These are phyloP conservation scores for Camponotus vicinus DNA, from an alignment of 1,140 invertebrate genomes.

Conservation along the genomic window DNA sequence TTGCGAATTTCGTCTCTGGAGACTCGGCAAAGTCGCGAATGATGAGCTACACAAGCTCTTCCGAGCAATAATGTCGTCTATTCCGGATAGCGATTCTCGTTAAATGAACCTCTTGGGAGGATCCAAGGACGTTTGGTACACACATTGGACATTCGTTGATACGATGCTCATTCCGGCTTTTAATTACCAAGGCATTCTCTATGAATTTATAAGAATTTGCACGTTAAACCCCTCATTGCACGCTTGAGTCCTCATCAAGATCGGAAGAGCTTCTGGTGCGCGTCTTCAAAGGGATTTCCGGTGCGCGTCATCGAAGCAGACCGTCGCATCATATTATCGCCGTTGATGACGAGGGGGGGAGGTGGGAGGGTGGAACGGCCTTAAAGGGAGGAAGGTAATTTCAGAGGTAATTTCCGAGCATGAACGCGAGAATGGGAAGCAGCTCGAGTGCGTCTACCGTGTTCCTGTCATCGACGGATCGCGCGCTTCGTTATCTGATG, in stretches of 20 bases:
- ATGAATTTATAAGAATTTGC: conserved; percentile 56
- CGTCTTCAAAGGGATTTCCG: conserved; percentile 58
- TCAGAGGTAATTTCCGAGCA: conserved; percentile 72
- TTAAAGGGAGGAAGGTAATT: conserved; percentile 69
- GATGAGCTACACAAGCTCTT: too few species aligned
- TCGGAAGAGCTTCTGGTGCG: conserved; percentile 52
- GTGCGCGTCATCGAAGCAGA: conserved; percentile 60
- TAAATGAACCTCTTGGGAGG: neutral
- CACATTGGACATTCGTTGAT: neutral
- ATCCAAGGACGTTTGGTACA: neutral
- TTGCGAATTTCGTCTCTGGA: conserved; percentile 43
- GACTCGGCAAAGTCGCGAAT: neutral
- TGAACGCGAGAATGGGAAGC: conserved; percentile 72
- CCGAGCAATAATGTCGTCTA: too few species aligned
- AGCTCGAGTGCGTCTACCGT: conserved; percentile 71
- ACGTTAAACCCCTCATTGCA: conserved; percentile 56
- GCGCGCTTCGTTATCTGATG: conserved; percentile 76
- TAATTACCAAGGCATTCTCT: conserved; percentile 39
- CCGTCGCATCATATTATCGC: conserved; percentile 60
- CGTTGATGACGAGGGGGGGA: neutral
- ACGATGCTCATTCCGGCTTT: neutral
- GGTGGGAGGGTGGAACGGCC: conserved; percentile 17
- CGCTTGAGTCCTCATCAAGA: conserved; percentile 58
- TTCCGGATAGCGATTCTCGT: neutral
- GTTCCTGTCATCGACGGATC: conserved; percentile 78